Conservation (phyloP, 2,113 vertebrate species). For the Tenrec ecaudatus region DNA sequence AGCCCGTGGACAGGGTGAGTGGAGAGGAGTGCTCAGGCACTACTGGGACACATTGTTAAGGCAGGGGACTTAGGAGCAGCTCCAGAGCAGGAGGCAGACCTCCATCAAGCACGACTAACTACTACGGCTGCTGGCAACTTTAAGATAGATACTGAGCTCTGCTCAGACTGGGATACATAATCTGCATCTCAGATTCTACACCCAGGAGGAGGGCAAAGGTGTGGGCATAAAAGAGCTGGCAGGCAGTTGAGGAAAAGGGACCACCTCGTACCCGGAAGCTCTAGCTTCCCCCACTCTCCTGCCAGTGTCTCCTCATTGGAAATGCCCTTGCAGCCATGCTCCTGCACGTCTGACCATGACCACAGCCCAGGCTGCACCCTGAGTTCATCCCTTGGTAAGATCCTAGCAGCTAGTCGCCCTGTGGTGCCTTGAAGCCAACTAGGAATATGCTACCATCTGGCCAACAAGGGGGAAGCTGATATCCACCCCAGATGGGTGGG, state of each 20-base stretch:
- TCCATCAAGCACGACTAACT: background rate
- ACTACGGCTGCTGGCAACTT: background rate
- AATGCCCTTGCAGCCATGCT: background rate
- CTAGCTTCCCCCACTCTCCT: background rate
- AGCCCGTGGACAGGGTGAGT: background rate
- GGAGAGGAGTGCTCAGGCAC: background rate
- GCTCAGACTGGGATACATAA: background rate
- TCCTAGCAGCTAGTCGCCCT: background rate
- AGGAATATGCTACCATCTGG: background rate
- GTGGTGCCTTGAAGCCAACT: background rate
- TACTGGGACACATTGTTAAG: background rate
- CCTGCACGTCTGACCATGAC: background rate
- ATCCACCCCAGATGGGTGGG: background rate
- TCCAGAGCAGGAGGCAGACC: background rate
- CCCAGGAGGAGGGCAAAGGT: slow-evolving; percentile 45
- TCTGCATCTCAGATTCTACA: background rate
- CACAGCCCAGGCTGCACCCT: background rate
- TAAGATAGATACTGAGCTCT: slow-evolving; percentile 1
- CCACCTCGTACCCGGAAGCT: background rate
- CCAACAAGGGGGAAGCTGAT: background rate
- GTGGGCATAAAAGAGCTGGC: background rate
- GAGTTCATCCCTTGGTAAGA: background rate
- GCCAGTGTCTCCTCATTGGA: background rate
- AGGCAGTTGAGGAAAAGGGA: slow-evolving; percentile 14
- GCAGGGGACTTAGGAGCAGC: background rate